Base-by-base conservation (phyloP, 2,797 vertebrate genomes). In the Melanotaenia maccullochi region DNA sequence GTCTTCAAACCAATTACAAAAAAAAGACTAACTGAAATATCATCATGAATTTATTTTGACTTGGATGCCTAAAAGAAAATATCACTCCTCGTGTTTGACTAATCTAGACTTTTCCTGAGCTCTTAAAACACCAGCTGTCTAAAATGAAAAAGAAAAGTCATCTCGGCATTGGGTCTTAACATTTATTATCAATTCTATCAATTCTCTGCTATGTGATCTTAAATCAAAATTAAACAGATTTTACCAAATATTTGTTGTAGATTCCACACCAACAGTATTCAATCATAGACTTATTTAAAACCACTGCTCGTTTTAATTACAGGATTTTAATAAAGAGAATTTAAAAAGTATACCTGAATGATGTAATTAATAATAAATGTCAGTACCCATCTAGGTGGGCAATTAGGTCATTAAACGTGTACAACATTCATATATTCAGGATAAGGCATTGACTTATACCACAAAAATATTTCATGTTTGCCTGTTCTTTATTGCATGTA, bases 21-120 rank as follows among this genome's bases (percentile, higher is more conserved):
- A 33, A 71, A 22, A 13, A 59, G 30, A 3, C 85, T 87, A 79
- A 90, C 80, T 86, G 73, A 85, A 71, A 79, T 71, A 75, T 69
- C 81, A 75, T 74, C 67, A 79, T 20, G 12, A 38, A 42, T 49
- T 64, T 54, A 64, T 42, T 83, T 71, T 70, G 54, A 42, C 71
- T 25, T 47, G 68, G 13, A 25, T 71, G 58, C 58, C 56, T 62
- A 71, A 81, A 85, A 63, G 36, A 63, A 78, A 78, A 73, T 51
- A 75, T 9, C 66, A 56, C 63, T 75, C 72, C 61, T 73, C 7
- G 28, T 71, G 60, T 84, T 59, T 66, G 65, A 72, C 24, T 49
- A 25, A 81, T 73, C 42, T n/a, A 52, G 12, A 70, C 42, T 52
- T 14, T 58, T 68, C 38, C 56, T 2, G 49, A 68, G 65, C 55